phyloP scores from a whole-genome alignment of 1,140 invertebrate species.

The Dufourea novaeangliae region DNA sequence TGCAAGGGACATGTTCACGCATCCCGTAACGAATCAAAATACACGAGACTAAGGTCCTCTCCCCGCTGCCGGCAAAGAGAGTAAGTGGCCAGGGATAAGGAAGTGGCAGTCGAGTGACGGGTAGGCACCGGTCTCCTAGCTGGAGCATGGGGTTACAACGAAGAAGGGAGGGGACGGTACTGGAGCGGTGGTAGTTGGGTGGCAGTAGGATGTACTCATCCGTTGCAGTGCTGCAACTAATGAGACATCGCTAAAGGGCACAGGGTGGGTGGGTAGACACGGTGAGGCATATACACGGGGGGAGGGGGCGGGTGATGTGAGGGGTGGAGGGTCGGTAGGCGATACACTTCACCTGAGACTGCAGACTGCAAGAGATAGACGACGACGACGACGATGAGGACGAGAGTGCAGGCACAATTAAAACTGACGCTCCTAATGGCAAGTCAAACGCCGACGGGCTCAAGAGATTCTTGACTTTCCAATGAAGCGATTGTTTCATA shows the following conservation, averaged over 20 bases:
- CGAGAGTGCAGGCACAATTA: constrained; percentile 80
- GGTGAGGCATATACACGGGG: constrained; percentile 73
- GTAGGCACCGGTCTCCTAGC: constrained; percentile 45
- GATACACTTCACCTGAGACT: constrained; percentile 81
- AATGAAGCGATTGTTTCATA: constrained; percentile 83
- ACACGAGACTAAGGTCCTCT: constrained; percentile 14
- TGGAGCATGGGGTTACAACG: constrained; percentile 41
- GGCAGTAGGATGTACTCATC: constrained; percentile 77
- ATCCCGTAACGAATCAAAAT: constrained; percentile 29
- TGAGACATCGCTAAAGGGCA: constrained; percentile 83
- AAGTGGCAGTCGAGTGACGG: constrained; percentile 60
- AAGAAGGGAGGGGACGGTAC: constrained; percentile 52
- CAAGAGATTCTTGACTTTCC: constrained; percentile 82
- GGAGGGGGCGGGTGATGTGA: no score
- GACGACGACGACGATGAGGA: constrained; percentile 68
- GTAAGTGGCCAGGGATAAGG: constrained; percentile 64
- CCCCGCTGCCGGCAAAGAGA: constrained; percentile 22
- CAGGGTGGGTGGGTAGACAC: constrained; percentile 71
- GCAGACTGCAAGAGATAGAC: constrained; percentile 77
- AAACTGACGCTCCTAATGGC: constrained; percentile 83
- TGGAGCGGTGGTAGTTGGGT: constrained; percentile 51
- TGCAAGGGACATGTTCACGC: neutral
- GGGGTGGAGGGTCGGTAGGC: no score
- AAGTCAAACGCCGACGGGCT: constrained; percentile 82
- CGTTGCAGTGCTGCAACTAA: constrained; percentile 81